Base-by-base conservation (phyloP, 2,113 vertebrate species). In the Budorcas taxicolor region DNA sequence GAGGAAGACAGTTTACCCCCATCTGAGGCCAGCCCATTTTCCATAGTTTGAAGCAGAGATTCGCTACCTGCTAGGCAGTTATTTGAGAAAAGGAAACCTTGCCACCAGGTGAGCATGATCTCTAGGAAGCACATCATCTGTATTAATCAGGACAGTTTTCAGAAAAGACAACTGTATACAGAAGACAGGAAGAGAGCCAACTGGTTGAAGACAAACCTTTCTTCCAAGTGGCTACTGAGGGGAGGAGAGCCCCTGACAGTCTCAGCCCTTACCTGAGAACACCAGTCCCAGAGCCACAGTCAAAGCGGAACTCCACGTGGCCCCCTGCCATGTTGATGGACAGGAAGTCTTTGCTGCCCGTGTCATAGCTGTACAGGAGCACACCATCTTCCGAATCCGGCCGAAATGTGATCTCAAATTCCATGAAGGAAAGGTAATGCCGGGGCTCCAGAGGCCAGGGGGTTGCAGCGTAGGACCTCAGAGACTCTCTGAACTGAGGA, bases 341-440 rank as follows among this genome's bases (percentile, higher is more conserved):
- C 95, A 99, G 98, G 97, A 99, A 99, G 97, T 99, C 99, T 58
- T 99, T 99, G 94, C 99, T 99, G 98, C 93, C 98, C 0, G 98
- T 98, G n/a, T 99, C 99, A 0, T 99, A 99, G 85, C 99, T 99
- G 98, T 99, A 99, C 67, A 99, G 98, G 95, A 99, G 98, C 64
- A 99, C 99, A 4, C 99, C 99, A 0, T 99, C 99, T 0, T 98
- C 98, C 5, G 96, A 67, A 33, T 99, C 99, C 0, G 99, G 99
- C 43, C 98, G 98, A 97, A 99, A 99, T 0, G 99, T 99, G 95
- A 99, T 97, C 98, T 99, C 99, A 88, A 99, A 99, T 98, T 99
- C 99, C 98, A 99, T 99, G 97, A 99, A 99, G 95, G 99, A 99
- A 94, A 99, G 99, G 90, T 99, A 99, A 92, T 99, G 99, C 98